phyloP scores from a whole-genome alignment of 2,113 vertebrate genomes.

The Aptenodytes patagonicus region DNA sequence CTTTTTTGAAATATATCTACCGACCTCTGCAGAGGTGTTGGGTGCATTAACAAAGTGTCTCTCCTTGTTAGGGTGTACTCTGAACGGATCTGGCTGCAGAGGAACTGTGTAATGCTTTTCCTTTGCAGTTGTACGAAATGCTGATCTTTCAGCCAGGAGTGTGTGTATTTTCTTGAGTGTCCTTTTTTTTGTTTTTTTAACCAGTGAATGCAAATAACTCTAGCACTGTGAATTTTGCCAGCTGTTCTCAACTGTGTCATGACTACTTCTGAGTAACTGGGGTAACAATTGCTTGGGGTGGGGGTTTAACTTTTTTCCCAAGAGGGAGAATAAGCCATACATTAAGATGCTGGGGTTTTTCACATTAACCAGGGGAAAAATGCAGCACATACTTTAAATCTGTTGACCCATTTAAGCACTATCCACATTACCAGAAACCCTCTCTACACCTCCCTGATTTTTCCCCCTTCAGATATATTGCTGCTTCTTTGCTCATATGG shows the following conservation, averaged over 20 bases:
- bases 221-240: neutral
- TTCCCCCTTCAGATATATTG: neutral
- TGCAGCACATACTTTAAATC: neutral
- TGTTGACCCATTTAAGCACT: neutral
- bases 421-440: neutral
- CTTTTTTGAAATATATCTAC: neutral
- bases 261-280: too few species aligned
- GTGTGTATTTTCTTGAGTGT: neutral
- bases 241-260: neutral
- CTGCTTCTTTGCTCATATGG: neutral
- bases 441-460: neutral
- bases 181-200: neutral
- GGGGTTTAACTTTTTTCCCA: neutral
- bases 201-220: neutral
- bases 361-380: neutral
- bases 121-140: neutral
- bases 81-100: neutral
- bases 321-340: neutral
- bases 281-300: neutral
- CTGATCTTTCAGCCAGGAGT: neutral
- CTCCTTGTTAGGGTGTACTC: neutral
- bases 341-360: fast-evolving
- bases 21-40: neutral
- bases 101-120: neutral
- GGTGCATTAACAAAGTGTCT: neutral